Percentiles rank a stretch among this genome's conserved stretches.
Evolutionary conservation across 1,140 invertebrate species (phyloP).

Genomic region (Bursaphelenchus mucronatus): DNA sequence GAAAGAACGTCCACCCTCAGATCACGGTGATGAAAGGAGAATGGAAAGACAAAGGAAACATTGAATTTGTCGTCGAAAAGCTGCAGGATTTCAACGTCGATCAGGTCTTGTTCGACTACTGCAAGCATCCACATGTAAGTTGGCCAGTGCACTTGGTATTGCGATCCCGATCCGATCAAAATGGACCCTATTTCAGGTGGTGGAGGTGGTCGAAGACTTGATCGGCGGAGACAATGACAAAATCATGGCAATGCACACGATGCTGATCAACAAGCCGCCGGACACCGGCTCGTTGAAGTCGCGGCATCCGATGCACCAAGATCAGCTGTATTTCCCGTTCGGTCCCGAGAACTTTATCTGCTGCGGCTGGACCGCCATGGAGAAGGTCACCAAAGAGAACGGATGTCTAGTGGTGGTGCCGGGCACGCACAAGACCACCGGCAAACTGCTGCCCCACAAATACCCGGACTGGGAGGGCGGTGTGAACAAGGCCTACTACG

Average conservation of each 20-base stretch:
- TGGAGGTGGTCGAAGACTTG: slow-evolving; percentile 74
- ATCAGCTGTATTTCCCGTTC: slow-evolving; percentile 84
- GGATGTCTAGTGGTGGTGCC: slow-evolving; percentile 79
- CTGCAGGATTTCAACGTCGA: slow-evolving; percentile 73
- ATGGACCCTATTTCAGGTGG: slow-evolving; percentile 62
- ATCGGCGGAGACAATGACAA: slow-evolving; percentile 69
- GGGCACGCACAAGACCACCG: slow-evolving; percentile 68
- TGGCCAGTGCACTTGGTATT: background rate
- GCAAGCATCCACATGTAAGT: slow-evolving; percentile 50
- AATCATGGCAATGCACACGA: slow-evolving; percentile 76
- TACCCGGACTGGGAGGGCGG: slow-evolving; percentile 72
- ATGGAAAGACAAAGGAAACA: slow-evolving; percentile 63
- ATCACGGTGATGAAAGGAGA: slow-evolving; percentile 75
- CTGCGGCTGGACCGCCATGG: slow-evolving; percentile 82
- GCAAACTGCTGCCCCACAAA: slow-evolving; percentile 69
- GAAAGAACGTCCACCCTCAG: slow-evolving; percentile 47
- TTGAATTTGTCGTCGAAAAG: slow-evolving; percentile 72
- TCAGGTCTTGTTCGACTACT: slow-evolving; percentile 72
- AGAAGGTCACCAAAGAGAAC: slow-evolving; percentile 72
- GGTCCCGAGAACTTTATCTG: slow-evolving; percentile 69
- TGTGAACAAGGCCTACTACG: slow-evolving; percentile 78
- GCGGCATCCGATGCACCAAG: slow-evolving; percentile 85
- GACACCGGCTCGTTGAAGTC: slow-evolving; percentile 71
- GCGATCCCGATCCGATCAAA: background rate
- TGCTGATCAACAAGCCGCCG: slow-evolving; percentile 87